Evolutionary conservation across 2,113 vertebrate species (phyloP).

Genomic region (Epinephelus fuscoguttatus): DNA sequence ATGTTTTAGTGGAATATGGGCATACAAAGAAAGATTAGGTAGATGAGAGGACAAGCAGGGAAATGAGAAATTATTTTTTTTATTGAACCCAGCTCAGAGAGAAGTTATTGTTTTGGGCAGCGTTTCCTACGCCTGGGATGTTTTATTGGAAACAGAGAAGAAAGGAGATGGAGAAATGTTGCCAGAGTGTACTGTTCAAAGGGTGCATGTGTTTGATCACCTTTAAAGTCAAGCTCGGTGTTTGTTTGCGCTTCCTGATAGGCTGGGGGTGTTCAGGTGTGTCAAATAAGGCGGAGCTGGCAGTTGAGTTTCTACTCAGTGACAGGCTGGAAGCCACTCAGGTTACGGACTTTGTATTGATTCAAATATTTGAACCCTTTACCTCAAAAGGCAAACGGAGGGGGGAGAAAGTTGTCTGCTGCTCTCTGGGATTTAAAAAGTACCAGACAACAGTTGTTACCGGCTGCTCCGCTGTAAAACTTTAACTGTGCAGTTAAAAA

Average conservation of each 20-base stretch:
- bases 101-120: constrained; percentile 35
- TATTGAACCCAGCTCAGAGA: neutral
- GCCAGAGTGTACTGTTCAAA: constrained; percentile 26
- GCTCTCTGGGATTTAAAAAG: constrained; percentile 18
- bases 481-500: constrained; percentile 56
- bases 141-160: neutral
- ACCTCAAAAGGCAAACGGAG: neutral
- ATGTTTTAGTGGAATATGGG: constrained; percentile 7
- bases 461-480: constrained; percentile 46
- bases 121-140: neutral
- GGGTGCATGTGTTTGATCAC: constrained; percentile 22
- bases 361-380: constrained; percentile 77
- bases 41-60: neutral
- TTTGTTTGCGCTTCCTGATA: constrained; percentile 51
- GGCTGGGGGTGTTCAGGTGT: constrained; percentile 60
- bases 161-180: neutral
- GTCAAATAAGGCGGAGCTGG: constrained; percentile 36
- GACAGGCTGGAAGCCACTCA: constrained; percentile 68
- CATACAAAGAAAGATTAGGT: constrained; percentile 4
- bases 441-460: constrained; percentile 36
- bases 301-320: constrained; percentile 26
- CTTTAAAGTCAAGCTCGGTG: neutral
- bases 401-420: neutral
- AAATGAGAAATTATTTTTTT: constrained; percentile 5
- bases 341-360: constrained; percentile 72